A percentile compares a stretch with the other conserved stretches of the same genome.
Evolutionary conservation across 1,140 invertebrate species (phyloP).

Genomic region (Metopolophium dirhodum): DNA sequence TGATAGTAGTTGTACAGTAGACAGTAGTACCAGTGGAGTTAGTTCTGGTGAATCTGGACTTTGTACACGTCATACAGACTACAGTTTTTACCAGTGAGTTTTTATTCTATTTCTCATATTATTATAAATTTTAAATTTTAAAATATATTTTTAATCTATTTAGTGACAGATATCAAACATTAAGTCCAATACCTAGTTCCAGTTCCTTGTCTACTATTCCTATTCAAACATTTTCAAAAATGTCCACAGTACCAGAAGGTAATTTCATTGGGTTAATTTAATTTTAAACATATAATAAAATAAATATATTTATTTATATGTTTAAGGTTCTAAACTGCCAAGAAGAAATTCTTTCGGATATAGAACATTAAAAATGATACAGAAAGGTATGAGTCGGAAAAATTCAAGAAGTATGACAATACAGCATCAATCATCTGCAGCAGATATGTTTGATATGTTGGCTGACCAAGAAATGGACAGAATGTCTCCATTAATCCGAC

Average conservation of each 20-base stretch:
- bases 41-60: constrained; percentile 75
- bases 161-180: constrained; percentile 65
- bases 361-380: constrained; percentile 72
- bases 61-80: constrained; percentile 46
- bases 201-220: constrained; percentile 62
- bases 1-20: constrained; percentile 66
- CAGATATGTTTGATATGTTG: constrained; percentile 59
- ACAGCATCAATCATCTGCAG: constrained; percentile 56
- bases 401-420: constrained; percentile 68
- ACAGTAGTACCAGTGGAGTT: constrained; percentile 79
- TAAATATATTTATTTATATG: not conserved
- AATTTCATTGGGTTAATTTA: not conserved
- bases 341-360: constrained; percentile 70
- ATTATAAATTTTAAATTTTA: not conserved
- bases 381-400: constrained; percentile 45
- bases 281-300: not conserved
- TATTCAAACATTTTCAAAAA: constrained; percentile 63
- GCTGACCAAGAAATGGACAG: constrained; percentile 58
- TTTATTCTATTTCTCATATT: not conserved
- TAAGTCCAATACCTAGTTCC: constrained; percentile 84
- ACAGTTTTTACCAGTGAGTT: constrained; percentile 39
- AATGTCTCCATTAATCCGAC: constrained; percentile 60
- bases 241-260: constrained; percentile 63
- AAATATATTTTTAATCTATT: constrained; percentile 30
- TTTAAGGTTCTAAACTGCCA: constrained; percentile 57